These are phyloP conservation scores for Philereme transversata DNA, from an alignment of 2,888 invertebrate genomes.

Conservation along the genomic window DNA sequence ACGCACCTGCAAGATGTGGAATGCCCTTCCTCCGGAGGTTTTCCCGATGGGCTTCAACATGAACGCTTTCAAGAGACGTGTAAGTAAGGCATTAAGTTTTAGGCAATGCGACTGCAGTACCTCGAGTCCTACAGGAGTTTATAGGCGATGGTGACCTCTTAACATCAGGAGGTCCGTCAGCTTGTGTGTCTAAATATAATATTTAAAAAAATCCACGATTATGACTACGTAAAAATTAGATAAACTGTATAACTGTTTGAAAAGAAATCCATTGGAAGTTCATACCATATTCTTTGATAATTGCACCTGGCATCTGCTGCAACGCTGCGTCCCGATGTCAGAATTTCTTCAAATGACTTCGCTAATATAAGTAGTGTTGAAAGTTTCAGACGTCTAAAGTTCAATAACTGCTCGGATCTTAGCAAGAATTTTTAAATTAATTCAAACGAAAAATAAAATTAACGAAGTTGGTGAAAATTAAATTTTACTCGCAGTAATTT, in stretches of 20 bases:
- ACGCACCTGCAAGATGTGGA: too few relatives aligned
- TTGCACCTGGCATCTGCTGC: slow-evolving; percentile 30
- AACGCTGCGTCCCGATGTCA: slow-evolving; percentile 52
- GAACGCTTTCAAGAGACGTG: too few relatives aligned
- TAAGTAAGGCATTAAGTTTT: too few relatives aligned
- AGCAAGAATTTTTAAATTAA: slow-evolving; percentile 80
- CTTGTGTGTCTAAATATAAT: too few relatives aligned
- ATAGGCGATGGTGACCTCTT: too few relatives aligned
- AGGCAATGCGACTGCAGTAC: too few relatives aligned
- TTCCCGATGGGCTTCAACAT: too few relatives aligned
- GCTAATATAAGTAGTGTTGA: slow-evolving; percentile 73
- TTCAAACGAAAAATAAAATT: slow-evolving; percentile 81
- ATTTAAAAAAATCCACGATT: too few relatives aligned
- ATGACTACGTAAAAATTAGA: too few relatives aligned
- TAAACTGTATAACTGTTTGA: slow-evolving; percentile 6
- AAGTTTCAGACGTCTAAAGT: slow-evolving; percentile 71
- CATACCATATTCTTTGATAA: slow-evolving; percentile 14
- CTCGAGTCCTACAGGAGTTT: too few relatives aligned
- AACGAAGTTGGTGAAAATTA: slow-evolving; percentile 74
- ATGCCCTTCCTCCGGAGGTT: too few relatives aligned
- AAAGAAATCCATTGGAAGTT: slow-evolving; percentile 4
- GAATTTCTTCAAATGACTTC: slow-evolving; percentile 67
- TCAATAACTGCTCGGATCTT: slow-evolving; percentile 76
- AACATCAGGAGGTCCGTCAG: too few relatives aligned
- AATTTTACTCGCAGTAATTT: slow-evolving; percentile 77